Evolutionary conservation across 2,888 invertebrate genomes (phyloP).

Genomic region (Ypsolopha scabrella): DNA sequence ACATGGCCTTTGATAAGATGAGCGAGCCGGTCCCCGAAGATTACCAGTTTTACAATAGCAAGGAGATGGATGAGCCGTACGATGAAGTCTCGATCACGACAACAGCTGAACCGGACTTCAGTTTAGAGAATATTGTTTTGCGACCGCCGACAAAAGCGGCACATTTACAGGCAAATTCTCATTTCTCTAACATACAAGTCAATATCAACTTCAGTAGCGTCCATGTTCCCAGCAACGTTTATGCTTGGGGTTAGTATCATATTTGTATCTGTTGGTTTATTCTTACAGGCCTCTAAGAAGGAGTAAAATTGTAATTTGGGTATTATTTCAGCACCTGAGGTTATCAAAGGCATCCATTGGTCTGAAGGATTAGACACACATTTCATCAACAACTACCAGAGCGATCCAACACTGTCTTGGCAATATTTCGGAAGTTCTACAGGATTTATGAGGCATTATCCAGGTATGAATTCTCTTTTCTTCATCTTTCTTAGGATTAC

Average conservation of each 20-base stretch:
- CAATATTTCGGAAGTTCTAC: constrained; percentile 98
- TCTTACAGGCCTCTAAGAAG: no score
- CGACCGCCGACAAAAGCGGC: constrained; percentile 72
- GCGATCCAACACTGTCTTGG: constrained; percentile 92
- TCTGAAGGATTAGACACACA: constrained; percentile 91
- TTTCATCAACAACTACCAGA: constrained; percentile 88
- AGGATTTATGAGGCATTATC: constrained; percentile 97
- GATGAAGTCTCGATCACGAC: constrained; percentile 59
- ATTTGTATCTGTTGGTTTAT: constrained; percentile 4
- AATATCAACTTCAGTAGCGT: constrained; percentile 88
- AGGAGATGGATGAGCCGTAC: constrained; percentile 74
- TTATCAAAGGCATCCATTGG: constrained; percentile 95
- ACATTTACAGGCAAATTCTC: constrained; percentile 75
- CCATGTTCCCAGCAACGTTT: constrained; percentile 96
- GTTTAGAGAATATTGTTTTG: constrained; percentile 61
- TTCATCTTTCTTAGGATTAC: not conserved
- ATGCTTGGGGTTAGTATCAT: constrained; percentile 78
- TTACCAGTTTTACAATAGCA: constrained; percentile 78
- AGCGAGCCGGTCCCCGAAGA: constrained; percentile 67
- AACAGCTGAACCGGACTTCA: constrained; percentile 66
- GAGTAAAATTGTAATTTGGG: not conserved
- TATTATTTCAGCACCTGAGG: constrained; percentile 76
- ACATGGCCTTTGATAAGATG: constrained; percentile 76
- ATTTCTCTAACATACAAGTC: constrained; percentile 83
- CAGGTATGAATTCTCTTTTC: constrained; percentile 69